These are phyloP conservation scores for Erebia palarica DNA, from an alignment of 2,888 invertebrate species.

Conservation along the genomic window DNA sequence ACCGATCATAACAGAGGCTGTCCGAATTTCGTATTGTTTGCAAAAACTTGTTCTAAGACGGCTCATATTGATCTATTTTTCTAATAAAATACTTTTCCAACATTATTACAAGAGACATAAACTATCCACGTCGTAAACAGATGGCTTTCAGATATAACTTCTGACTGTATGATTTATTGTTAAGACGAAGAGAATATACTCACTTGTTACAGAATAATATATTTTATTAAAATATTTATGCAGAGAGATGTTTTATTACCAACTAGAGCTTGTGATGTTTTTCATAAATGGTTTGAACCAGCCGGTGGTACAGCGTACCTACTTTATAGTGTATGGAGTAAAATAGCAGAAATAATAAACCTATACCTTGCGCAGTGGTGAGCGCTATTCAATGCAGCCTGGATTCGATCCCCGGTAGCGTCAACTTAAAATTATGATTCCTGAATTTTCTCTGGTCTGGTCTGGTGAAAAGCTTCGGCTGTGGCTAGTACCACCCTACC, in stretches of 20 bases:
- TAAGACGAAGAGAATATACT: conserved; percentile 16
- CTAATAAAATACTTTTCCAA: conserved; percentile 25
- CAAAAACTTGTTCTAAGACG: not conserved
- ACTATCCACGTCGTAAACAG: conserved; percentile 37
- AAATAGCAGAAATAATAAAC: too few relatives aligned
- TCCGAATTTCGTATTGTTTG: not conserved
- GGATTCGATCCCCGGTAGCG: too few relatives aligned
- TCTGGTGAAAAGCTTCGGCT: too few relatives aligned
- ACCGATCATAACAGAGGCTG: not conserved
- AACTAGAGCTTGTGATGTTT: not conserved
- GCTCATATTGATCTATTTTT: conserved; percentile 8
- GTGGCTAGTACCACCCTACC: too few relatives aligned
- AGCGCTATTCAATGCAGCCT: too few relatives aligned
- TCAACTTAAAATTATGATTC: too few relatives aligned
- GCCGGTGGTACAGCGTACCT: too few relatives aligned
- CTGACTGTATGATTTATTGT: conserved; percentile 39
- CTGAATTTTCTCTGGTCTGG: too few relatives aligned
- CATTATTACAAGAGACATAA: conserved; percentile 33
- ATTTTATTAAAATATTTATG: not conserved
- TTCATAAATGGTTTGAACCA: too few relatives aligned
- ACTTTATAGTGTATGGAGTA: too few relatives aligned
- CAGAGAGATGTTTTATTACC: not conserved
- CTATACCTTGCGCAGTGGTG: too few relatives aligned
- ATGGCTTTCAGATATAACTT: conserved; percentile 40
- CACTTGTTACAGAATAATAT: conserved; percentile 19